Base-by-base conservation (phyloP, 2,113 vertebrate species). In the Caracal caracal region DNA sequence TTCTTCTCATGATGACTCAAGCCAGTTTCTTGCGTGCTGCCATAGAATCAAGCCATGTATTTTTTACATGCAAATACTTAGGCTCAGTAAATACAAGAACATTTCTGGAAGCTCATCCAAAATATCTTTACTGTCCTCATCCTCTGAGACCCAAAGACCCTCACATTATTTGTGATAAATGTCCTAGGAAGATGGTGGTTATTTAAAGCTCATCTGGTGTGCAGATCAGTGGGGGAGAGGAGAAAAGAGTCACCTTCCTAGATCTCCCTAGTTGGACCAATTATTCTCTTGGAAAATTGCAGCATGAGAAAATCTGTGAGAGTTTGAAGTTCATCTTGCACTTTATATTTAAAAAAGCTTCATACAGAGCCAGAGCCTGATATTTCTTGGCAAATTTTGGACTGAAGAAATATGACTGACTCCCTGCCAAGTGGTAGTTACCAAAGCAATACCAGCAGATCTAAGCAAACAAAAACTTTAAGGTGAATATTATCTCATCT, bases 231-330 rank as follows among this genome's bases (percentile, higher is more conserved):
- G 28, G 33, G 8, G 8, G 4, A 28, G 13, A 93, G 53, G 30
- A 53, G 47, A 37, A 88, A 88, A 73, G 40, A 30, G 6, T 28
- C 35, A 88, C 16, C 17, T 66, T 70, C 66, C 10, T 71, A n/a
- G n/a, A 43, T 37, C 33, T 82, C 22, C 17, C 40, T 68, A 24
- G 2, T 83, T 59, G 40, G 22, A 53, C 2, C 33, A 61, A 16
- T 61, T 79, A 86, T 91, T 93, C 30, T 91, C 78, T 66, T 49
- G 13, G 84, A 90, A 93, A 92, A 68, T 26, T 47, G 66, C 61
- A 66, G n/a, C 33, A 19, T 65, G 33, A 91, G 28, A 76, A 94
- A 71, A 82, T 65, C 9, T 75, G 28, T 53, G 33, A 88, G 17
- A 33, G 16, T 19, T 61, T 71, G 26, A 95, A 83, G n/a, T 66